phyloP scores from a whole-genome alignment of 2,113 vertebrate species.

The Heterocephalus glaber region DNA sequence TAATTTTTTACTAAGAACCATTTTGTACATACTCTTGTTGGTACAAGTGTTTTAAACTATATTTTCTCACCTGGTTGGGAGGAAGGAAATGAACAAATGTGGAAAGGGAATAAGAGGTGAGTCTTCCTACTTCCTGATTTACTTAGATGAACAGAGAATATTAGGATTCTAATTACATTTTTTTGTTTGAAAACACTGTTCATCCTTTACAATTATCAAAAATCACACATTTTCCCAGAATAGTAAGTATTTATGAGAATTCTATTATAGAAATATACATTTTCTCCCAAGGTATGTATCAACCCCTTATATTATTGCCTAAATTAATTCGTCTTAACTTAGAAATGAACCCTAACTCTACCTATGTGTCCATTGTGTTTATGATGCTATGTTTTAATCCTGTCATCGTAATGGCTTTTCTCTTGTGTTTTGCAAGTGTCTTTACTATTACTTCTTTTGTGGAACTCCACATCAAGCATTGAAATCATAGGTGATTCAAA shows the following conservation, averaged over 20 bases:
- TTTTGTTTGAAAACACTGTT: not conserved
- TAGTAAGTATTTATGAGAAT: not conserved
- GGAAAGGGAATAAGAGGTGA: not conserved
- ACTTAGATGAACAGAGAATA: not conserved
- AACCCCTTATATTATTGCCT: not conserved
- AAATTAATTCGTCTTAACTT: conserved; percentile 19
- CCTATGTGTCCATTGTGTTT: not conserved
- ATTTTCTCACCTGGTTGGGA: not conserved
- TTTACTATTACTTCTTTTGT: not conserved
- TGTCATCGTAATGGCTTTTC: not conserved
- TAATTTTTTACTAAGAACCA: conserved; percentile 11
- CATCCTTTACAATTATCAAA: not conserved
- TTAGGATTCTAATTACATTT: not conserved
- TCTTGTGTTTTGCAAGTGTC: not conserved
- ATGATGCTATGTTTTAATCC: not conserved
- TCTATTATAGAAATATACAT: not conserved
- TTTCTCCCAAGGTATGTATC: not conserved
- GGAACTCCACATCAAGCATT: not conserved
- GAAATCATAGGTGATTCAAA: not conserved
- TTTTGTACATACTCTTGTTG: not conserved
- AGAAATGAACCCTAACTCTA: not conserved
- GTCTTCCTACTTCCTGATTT: not conserved
- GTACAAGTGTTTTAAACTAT: not conserved
- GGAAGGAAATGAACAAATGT: not conserved
- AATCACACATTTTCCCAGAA: not conserved